Base-by-base conservation (phyloP, 2,888 invertebrate species). In the Heteromurus nitidus region DNA sequence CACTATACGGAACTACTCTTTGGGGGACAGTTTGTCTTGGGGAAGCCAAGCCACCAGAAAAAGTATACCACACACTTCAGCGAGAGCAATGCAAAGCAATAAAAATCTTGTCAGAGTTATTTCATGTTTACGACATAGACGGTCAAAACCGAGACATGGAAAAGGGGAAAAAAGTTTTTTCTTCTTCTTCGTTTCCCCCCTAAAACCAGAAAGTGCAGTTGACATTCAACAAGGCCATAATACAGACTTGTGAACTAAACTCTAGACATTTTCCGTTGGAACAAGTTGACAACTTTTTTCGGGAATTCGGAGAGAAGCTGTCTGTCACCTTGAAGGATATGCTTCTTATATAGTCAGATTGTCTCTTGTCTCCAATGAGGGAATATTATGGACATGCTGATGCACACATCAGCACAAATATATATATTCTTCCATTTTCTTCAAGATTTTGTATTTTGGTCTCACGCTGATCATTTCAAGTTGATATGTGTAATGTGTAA, bases 241-340 rank as follows among this genome's bases (percentile, higher is more conserved):
- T 65, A 65, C 65, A 30, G 65, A 20, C 42, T 26, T 44, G 65
- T 65, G 65, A 65, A 65, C 65, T 44, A 62, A 65, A 24, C n/a
- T 42, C 55, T 55, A 24, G 36, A 36, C 11, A 55, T 65, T 30
- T 62, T 20, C 62, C 62, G 28, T 36, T 20, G 65, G 24, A 65
- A 68, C 68, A 68, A 47, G 68, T 68, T 68, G 68, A 68, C 68
- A 68, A 68, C 68, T 50, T 68, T 68, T 68, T n/a, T n/a, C n/a
- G n/a, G n/a, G n/a, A n/a, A n/a, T n/a, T 50, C 68, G 55, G 55
- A 16, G 50, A 50, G n/a, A 50, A 50, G n/a, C 5, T 50, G 3
- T 50, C n/a, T 73, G 47, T 73, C 62, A 62, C 50, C 73, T 60
- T 62, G 62, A 50, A 73, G 73, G 62, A 70, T 70, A 24, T 26